These are phyloP conservation scores for Paraplagusia blochii DNA, from an alignment of 2,113 vertebrate genomes.

Conservation along the genomic window DNA sequence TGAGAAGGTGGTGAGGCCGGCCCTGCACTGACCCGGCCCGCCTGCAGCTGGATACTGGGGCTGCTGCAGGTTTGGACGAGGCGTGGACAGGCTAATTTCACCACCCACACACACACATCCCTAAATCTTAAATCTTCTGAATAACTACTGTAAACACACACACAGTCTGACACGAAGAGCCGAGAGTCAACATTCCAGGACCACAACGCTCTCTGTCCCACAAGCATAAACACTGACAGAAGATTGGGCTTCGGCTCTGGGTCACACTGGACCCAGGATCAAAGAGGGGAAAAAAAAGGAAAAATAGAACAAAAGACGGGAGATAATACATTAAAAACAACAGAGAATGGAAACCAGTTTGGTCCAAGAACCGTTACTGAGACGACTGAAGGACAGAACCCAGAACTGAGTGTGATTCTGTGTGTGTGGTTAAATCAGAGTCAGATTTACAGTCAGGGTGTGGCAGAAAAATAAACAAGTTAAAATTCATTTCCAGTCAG, in stretches of 20 bases:
- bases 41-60: constrained; percentile 52
- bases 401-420: too few relatives aligned
- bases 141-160: constrained; percentile 1
- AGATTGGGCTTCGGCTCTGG: constrained; percentile 5
- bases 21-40: constrained; percentile 33
- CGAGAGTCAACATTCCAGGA: constrained; percentile 42
- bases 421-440: not conserved
- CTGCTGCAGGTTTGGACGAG: constrained; percentile 45
- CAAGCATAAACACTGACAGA: constrained; percentile 5
- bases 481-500: not conserved
- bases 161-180: constrained; percentile 22
- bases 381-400: too few relatives aligned
- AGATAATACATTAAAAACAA: too few relatives aligned
- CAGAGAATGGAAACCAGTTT: too few relatives aligned
- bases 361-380: too few relatives aligned
- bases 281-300: not conserved
- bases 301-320: too few relatives aligned
- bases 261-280: not conserved
- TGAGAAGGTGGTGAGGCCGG: constrained; percentile 54
- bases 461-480: not conserved
- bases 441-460: not conserved
- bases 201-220: constrained; percentile 11
- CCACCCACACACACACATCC: constrained; percentile 7
- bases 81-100: constrained; percentile 53
- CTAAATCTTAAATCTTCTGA: constrained; percentile 4